These are phyloP conservation scores for Drosophila sp. DNA, from an alignment of 1,140 invertebrate species.

Conservation along the genomic window DNA sequence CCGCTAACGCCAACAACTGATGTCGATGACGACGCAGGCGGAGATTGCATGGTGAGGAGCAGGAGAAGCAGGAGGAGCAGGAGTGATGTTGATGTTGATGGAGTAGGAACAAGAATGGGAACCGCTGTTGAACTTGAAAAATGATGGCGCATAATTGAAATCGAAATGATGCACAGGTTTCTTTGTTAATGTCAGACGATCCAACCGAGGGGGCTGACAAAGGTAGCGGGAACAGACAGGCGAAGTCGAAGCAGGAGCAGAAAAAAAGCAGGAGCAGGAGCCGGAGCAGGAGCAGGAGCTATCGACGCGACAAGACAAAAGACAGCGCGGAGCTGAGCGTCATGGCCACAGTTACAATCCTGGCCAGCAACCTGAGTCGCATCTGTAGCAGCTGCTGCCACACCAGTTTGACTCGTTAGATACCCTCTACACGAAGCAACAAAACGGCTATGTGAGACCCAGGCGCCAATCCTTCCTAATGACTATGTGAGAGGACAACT, in stretches of 20 bases:
- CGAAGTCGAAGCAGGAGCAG: not conserved
- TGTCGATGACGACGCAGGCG: constrained; percentile 1
- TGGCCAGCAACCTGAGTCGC: constrained; percentile 31
- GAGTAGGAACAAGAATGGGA: not conserved
- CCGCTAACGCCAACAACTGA: constrained; percentile 42
- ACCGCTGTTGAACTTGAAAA: constrained; percentile 71
- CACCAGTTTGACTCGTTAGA: constrained; percentile 41
- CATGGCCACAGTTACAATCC: constrained; percentile 23
- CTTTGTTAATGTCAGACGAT: constrained; percentile 56
- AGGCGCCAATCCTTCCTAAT: too few relatives aligned
- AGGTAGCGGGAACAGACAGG: not conserved
- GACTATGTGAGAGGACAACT: too few relatives aligned
- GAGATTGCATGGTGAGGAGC: not conserved
- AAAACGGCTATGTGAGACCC: too few relatives aligned
- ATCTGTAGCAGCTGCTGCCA: constrained; percentile 38
- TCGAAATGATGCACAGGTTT: constrained; percentile 73
- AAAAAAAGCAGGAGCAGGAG: not conserved
- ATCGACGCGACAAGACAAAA: constrained; percentile 1
- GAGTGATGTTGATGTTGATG: not conserved
- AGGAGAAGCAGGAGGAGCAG: not conserved
- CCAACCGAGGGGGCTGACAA: not conserved
- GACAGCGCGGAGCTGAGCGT: not conserved
- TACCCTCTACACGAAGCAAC: constrained; percentile 9
- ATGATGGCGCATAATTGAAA: constrained; percentile 82
- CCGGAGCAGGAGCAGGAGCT: not conserved